Conservation (phyloP, 2,888 invertebrate genomes). For the Trichacis sp. region DNA sequence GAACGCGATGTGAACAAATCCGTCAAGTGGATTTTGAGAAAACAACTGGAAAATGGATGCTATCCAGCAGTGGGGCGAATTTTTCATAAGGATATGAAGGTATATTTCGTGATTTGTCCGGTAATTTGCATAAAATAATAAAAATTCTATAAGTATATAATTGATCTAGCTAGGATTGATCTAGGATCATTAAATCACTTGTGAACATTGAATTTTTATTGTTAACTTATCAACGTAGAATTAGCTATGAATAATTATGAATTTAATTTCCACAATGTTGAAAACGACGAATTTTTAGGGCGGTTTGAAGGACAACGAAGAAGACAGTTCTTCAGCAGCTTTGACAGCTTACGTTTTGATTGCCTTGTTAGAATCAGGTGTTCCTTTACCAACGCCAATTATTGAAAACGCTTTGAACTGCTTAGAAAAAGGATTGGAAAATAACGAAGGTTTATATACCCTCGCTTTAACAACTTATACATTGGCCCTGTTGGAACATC, state of each 20-base stretch:
- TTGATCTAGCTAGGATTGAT: no score
- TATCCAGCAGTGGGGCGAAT: slow-evolving; percentile 77
- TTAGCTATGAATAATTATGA: no score
- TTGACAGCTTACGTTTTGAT: slow-evolving; percentile 79
- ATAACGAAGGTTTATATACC: slow-evolving; percentile 70
- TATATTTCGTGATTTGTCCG: no score
- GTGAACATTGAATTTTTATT: no score
- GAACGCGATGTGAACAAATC: slow-evolving; percentile 70
- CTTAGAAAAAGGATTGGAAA: slow-evolving; percentile 67
- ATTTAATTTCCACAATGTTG: no score
- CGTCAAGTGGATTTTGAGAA: slow-evolving; percentile 74
- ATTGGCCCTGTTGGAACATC: slow-evolving; percentile 69
- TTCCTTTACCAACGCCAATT: slow-evolving; percentile 70
- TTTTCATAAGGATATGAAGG: slow-evolving; percentile 75
- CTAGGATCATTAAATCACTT: no score
- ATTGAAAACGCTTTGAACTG: slow-evolving; percentile 75
- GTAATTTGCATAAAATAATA: no score
- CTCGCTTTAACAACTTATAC: slow-evolving; percentile 72
- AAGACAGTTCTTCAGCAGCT: slow-evolving; percentile 70
- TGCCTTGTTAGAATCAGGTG: slow-evolving; percentile 74
- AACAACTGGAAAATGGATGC: slow-evolving; percentile 83
- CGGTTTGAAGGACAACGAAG: slow-evolving; percentile 55
- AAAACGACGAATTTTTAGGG: no score
- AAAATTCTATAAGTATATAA: no score
- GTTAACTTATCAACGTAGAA: no score